Base-by-base conservation (phyloP, 2,888 invertebrate genomes). In the Drosophila subquinaria region DNA sequence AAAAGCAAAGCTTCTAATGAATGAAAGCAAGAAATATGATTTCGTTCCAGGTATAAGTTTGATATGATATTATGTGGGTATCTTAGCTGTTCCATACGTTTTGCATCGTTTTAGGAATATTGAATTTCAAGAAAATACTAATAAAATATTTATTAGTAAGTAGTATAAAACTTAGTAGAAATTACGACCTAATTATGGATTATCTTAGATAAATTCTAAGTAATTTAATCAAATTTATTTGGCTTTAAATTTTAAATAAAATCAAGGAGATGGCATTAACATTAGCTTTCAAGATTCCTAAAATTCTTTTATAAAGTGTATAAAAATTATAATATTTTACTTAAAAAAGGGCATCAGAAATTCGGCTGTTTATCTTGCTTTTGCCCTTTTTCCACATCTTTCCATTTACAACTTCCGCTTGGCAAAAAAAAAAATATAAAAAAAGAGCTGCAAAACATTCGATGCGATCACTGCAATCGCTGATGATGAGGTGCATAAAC, bases 401-500 rank as follows among this genome's bases (percentile, higher is more conserved):
- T 79, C 72, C 64, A 73, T 73, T 73, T 82, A 76, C 79, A 73
- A 86, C 86, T 86, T 86, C 86, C 90, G 86, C 87, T 88, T 81
- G 68, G 72, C 35, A 47, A 48, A 45, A 47, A 15, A 27, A 3
- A 10, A 50, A 59, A 42, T 50, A 55, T 15, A 38, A 27, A 33
- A 52, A 43, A 66, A 53, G 67, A 69, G 56, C 76, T 79, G 61
- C 57, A 63, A 79, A 69, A 66, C 65, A 76, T 66, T 60, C 80
- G 71, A 79, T 76, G 64, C 84, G 90, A 88, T 83, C 82, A 73
- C 62, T 75, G 88, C 84, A 85, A 85, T 88, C 88, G 81, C 90
- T 75, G 88, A 85, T 85, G 83, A 87, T 76, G 82, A 86, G 90
- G 89, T 90, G 90, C 90, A 90, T 90, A 90, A 86, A 83, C 90